phyloP scores from a whole-genome alignment of 2,888 invertebrate species.

The Drosophila paucipuncta region DNA sequence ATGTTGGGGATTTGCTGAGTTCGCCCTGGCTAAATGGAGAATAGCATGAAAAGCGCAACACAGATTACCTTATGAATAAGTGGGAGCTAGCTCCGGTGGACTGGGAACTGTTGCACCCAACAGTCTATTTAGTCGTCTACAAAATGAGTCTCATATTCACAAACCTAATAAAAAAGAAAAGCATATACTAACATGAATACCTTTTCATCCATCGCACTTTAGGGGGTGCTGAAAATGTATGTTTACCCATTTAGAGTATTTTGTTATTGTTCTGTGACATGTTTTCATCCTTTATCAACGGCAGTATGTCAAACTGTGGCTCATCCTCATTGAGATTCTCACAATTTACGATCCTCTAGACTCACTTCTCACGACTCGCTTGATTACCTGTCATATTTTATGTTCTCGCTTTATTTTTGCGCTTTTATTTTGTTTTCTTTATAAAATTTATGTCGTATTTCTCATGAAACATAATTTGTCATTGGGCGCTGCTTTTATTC shows the following conservation, averaged over 20 bases:
- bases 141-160: constrained; percentile 25
- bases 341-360: constrained; percentile 27
- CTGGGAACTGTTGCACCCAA: constrained; percentile 7
- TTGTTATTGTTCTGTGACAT: constrained; percentile 22
- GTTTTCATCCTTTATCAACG: constrained; percentile 20
- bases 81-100: neutral
- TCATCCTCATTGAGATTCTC: constrained; percentile 25
- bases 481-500: constrained; percentile 28
- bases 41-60: constrained; percentile 42
- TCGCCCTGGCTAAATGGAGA: constrained; percentile 26
- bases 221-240: constrained; percentile 6
- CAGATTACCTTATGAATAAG: constrained; percentile 39
- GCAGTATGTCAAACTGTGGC: constrained; percentile 1
- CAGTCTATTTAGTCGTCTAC: constrained; percentile 21
- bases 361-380: constrained; percentile 16
- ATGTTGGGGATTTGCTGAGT: constrained; percentile 47
- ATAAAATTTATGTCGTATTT: constrained; percentile 28
- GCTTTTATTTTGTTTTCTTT: constrained; percentile 9
- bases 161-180: neutral
- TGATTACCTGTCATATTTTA: constrained; percentile 57
- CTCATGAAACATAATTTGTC: constrained; percentile 29
- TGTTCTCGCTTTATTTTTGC: constrained; percentile 17
- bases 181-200: constrained; percentile 19
- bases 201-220: constrained; percentile 13
- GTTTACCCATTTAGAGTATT: constrained; percentile 19